Conservation (phyloP, 2,888 invertebrate species). For the Apoderus coryli region DNA sequence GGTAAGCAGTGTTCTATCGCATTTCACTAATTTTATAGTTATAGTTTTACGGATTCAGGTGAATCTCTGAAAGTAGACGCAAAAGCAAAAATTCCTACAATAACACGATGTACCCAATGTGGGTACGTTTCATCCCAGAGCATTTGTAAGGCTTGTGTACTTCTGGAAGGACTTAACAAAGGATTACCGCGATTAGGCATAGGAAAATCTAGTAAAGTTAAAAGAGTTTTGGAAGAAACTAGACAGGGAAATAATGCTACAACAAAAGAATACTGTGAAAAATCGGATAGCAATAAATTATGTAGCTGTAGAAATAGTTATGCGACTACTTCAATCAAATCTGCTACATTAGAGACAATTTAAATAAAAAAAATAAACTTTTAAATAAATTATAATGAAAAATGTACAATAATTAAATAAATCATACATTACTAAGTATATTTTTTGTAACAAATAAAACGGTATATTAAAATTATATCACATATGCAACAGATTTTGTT, state of each 20-base stretch:
- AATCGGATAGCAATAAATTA: too few species aligned
- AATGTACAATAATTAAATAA: not conserved
- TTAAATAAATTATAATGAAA: not conserved
- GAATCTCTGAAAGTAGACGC: constrained; percentile 76
- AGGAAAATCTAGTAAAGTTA: constrained; percentile 72
- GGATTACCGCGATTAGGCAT: constrained; percentile 85
- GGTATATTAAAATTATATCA: constrained; percentile 38
- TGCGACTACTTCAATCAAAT: too few species aligned
- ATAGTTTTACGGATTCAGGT: constrained; percentile 37
- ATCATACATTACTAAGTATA: not conserved
- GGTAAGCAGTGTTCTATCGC: constrained; percentile 34
- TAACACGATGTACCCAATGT: constrained; percentile 70
- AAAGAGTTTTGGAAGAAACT: constrained; percentile 46
- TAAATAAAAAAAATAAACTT: too few species aligned
- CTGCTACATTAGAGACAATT: too few species aligned
- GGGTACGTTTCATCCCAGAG: constrained; percentile 85
- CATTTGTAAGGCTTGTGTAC: constrained; percentile 91
- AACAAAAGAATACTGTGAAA: too few species aligned
- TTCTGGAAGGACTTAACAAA: constrained; percentile 89
- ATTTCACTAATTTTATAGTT: constrained; percentile 3
- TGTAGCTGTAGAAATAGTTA: too few species aligned
- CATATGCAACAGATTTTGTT: constrained; percentile 61
- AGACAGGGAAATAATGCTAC: constrained; percentile 21
- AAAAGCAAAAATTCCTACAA: constrained; percentile 64
- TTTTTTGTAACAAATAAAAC: not conserved